Percentiles rank a stretch among this genome's conserved stretches.
phyloP scores from a whole-genome alignment of 2,113 vertebrate species.

The Phaethornis superciliosus region DNA sequence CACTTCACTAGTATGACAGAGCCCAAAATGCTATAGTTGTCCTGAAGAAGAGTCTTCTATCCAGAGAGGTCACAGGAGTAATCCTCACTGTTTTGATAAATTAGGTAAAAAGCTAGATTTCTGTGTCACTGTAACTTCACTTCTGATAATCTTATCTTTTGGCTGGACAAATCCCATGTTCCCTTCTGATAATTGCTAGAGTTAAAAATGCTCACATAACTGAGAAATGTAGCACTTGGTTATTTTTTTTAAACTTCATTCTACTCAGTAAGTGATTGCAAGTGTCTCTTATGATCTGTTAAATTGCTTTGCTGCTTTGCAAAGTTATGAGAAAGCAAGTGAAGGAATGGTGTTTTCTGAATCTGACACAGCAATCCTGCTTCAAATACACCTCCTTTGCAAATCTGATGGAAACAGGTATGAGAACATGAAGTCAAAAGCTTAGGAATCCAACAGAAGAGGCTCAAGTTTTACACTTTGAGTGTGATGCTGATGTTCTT shows the following conservation, averaged over 20 bases:
- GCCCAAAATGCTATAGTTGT: background rate
- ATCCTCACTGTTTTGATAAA: background rate
- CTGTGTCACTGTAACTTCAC: background rate
- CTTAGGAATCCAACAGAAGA: accelerated
- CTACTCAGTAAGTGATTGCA: background rate
- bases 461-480: background rate
- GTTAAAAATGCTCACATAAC: background rate
- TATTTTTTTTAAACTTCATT: background rate
- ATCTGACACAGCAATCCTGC: background rate
- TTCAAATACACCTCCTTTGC: background rate
- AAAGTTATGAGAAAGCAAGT: background rate
- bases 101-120: background rate
- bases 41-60: background rate
- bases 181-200: background rate
- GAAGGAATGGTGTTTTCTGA: background rate
- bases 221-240: background rate
- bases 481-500: background rate
- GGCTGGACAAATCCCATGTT: background rate
- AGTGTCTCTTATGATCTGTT: background rate
- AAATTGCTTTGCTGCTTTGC: background rate
- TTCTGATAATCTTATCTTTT: background rate
- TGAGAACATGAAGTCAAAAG: background rate
- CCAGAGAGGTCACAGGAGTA: background rate
- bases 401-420: background rate
- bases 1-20: background rate